phyloP scores from a whole-genome alignment of 1,140 invertebrate species.

The Archivesica marissinica region DNA sequence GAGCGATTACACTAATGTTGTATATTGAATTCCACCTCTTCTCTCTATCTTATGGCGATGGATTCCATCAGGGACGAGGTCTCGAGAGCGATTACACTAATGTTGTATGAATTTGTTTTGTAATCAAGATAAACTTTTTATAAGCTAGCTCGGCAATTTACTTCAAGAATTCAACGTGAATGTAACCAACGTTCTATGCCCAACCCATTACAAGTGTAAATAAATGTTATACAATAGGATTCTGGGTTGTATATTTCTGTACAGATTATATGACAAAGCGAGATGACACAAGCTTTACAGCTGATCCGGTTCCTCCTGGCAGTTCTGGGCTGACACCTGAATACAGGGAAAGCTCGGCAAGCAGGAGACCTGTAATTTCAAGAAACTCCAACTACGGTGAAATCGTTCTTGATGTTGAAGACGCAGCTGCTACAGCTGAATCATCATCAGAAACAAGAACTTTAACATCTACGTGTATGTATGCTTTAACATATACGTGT shows the following conservation, averaged over 20 bases:
- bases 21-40: no score
- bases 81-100: no score
- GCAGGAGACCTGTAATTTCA: background rate
- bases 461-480: constrained; percentile 1
- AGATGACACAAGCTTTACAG: background rate
- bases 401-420: background rate
- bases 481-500: background rate
- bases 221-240: no score
- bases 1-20: no score
- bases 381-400: background rate
- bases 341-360: background rate
- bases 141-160: no score
- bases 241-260: constrained; percentile 1
- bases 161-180: no score
- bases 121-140: no score
- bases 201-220: no score
- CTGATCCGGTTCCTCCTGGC: background rate
- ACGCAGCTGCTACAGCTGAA: background rate
- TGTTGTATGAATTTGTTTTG: no score
- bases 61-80: no score
- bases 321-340: background rate
- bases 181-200: no score
- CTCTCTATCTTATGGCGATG: no score
- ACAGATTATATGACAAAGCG: constrained; percentile 40
- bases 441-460: background rate